Percentiles rank a stretch among this genome's conserved stretches.
Evolutionary conservation across 2,888 invertebrate species (phyloP).

Genomic region (Heliconius aoede): DNA sequence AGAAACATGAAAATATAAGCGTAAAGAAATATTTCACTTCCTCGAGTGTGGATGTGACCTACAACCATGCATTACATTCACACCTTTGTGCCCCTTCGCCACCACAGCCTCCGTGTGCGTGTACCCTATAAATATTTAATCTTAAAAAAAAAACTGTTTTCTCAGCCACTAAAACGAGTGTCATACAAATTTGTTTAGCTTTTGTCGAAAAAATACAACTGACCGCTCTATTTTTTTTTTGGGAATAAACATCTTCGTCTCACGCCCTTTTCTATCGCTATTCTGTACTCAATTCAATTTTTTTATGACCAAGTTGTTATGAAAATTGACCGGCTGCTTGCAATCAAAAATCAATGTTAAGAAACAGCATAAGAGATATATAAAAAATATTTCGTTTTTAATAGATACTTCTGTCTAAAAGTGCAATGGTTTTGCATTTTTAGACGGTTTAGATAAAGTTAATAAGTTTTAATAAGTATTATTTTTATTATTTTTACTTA

Average conservation of each 20-base stretch:
- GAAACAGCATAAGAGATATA: conserved; percentile 1
- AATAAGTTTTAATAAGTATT: no score
- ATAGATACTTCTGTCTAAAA: no score
- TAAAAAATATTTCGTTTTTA: no score
- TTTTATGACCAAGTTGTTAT: conserved; percentile 35
- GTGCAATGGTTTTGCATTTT: no score
- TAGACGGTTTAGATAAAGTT: no score
- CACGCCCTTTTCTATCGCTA: conserved; percentile 51
- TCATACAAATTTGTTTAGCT: conserved; percentile 50
- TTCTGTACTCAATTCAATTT: conserved; percentile 33
- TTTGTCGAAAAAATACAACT: conserved; percentile 47
- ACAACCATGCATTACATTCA: no score
- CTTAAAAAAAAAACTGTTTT: conserved; percentile 47
- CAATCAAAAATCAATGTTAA: not conserved
- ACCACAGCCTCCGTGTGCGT: no score
- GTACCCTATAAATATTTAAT: conserved; percentile 43
- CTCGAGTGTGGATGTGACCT: no score
- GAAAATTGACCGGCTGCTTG: conserved; percentile 42
- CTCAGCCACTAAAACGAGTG: conserved; percentile 50
- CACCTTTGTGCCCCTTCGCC: no score
- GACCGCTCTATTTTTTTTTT: conserved; percentile 51
- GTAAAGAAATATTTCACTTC: no score
- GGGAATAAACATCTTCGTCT: conserved; percentile 39
- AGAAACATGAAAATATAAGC: no score
- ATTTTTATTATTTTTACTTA: no score